Evolutionary conservation across 1,140 invertebrate species (phyloP).

Genomic region (Zaprionus capensis): DNA sequence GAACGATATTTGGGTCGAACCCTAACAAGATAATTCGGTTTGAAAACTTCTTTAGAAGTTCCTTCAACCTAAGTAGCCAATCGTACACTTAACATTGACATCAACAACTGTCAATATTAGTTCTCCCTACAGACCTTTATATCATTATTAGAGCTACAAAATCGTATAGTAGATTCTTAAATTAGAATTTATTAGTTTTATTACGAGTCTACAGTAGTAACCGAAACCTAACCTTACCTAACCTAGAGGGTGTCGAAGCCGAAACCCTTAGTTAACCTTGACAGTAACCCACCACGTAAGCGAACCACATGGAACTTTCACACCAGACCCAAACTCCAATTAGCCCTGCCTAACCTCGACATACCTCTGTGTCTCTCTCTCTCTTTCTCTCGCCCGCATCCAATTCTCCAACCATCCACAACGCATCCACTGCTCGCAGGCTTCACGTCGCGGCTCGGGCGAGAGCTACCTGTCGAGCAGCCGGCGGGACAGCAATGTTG

Average conservation of each 20-base stretch:
- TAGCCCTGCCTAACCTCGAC: constrained; percentile 37
- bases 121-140: too few species aligned
- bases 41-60: too few species aligned
- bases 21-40: not conserved
- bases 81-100: too few species aligned
- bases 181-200: too few species aligned
- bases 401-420: constrained; percentile 1
- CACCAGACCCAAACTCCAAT: not conserved
- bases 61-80: too few species aligned
- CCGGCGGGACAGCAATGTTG: constrained; percentile 87
- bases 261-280: not conserved
- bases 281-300: not conserved
- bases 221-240: not conserved
- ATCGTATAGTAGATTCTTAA: not conserved
- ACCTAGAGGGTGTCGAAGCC: not conserved
- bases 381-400: not conserved
- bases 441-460: constrained; percentile 87
- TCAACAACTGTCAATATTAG: too few species aligned
- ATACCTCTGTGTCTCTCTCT: constrained; percentile 26
- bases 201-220: not conserved
- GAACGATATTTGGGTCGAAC: too few species aligned
- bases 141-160: too few species aligned
- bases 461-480: constrained; percentile 87
- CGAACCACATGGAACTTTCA: not conserved
- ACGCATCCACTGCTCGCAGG: constrained; percentile 37